These are phyloP conservation scores for Lasioglossum villosulum DNA, from an alignment of 2,888 invertebrate genomes.

Conservation along the genomic window DNA sequence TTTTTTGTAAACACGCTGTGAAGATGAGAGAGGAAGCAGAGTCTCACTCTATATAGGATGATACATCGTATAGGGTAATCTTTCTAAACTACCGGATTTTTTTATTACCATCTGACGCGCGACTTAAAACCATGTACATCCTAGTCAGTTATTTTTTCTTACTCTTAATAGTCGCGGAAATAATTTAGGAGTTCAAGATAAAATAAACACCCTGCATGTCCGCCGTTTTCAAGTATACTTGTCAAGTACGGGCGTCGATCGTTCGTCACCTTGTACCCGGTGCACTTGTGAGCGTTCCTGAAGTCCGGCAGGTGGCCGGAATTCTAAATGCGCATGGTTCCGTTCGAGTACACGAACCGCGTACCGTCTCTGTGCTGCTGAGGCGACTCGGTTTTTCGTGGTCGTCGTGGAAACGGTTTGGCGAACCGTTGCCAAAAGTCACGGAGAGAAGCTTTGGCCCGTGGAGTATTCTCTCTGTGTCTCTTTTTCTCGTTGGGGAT, in stretches of 20 bases:
- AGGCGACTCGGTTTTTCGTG: neutral
- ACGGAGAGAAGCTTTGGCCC: neutral
- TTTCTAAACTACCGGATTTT: too few relatives aligned
- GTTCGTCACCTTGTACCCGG: conserved; percentile 68
- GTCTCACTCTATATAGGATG: too few relatives aligned
- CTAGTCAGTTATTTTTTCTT: too few relatives aligned
- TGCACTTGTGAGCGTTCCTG: conserved; percentile 74
- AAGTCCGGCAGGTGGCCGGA: conserved; percentile 70
- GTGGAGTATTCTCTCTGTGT: neutral
- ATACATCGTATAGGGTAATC: too few relatives aligned
- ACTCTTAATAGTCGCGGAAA: too few relatives aligned
- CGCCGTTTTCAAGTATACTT: neutral
- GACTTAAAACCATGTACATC: too few relatives aligned
- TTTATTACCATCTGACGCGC: too few relatives aligned
- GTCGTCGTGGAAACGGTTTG: neutral
- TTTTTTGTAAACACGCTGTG: too few relatives aligned
- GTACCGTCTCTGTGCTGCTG: neutral
- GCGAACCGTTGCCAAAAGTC: neutral
- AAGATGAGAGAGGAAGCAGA: too few relatives aligned
- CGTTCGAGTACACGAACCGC: neutral
- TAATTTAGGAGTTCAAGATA: too few relatives aligned
- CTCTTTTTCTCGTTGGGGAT: neutral
- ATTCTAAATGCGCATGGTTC: conserved; percentile 27
- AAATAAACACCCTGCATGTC: too few relatives aligned
- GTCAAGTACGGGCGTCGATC: conserved; percentile 1